Evolutionary conservation across 2,113 vertebrate species (phyloP).

Genomic region (Xyrauchen texanus): DNA sequence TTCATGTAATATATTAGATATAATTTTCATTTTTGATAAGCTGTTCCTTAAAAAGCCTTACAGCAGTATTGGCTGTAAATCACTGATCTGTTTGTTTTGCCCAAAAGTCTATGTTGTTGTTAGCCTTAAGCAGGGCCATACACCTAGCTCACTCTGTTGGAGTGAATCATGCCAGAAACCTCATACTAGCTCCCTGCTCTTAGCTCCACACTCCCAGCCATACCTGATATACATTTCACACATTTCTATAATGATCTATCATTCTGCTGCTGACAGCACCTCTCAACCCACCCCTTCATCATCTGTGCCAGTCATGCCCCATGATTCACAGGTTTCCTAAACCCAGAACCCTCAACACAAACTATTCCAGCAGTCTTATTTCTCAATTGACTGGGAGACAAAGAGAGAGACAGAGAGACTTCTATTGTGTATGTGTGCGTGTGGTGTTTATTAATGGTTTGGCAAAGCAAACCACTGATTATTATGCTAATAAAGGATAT

Average conservation of each 20-base stretch:
- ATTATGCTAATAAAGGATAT: slow-evolving; percentile 10
- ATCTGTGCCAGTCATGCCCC: background rate
- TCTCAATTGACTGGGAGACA: background rate
- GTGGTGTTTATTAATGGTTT: background rate
- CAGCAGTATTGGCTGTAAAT: too few relatives aligned
- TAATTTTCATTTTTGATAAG: too few relatives aligned
- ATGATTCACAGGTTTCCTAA: slow-evolving; percentile 1
- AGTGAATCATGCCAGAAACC: slow-evolving; percentile 25
- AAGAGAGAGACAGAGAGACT: slow-evolving; percentile 3
- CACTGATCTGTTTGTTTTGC: too few relatives aligned
- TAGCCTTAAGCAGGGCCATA: background rate
- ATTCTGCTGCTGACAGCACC: slow-evolving; percentile 46
- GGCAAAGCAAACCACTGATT: background rate
- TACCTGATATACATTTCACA: slow-evolving; percentile 49
- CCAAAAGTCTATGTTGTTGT: background rate
- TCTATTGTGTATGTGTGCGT: background rate
- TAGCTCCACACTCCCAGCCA: slow-evolving; percentile 37
- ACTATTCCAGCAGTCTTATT: background rate
- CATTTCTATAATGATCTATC: slow-evolving; percentile 66
- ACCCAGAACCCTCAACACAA: background rate
- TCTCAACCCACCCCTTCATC: background rate
- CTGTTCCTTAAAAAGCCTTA: too few relatives aligned
- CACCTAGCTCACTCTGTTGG: background rate
- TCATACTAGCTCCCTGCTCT: slow-evolving; percentile 11
- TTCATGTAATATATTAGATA: too few relatives aligned